Conservation (phyloP, 1,140 invertebrate genomes). For the Acyrthosiphon pisum region DNA sequence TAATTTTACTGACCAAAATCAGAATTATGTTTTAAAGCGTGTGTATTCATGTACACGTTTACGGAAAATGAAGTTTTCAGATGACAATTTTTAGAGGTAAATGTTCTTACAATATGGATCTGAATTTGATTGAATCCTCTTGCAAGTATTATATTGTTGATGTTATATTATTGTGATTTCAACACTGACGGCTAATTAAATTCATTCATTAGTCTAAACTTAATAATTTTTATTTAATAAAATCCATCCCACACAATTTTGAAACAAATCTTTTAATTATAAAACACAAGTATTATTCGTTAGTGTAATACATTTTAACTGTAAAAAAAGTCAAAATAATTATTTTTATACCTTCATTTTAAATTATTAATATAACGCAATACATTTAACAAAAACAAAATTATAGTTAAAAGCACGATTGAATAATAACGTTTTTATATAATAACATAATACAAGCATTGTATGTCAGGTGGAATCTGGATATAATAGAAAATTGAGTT, state of each 20-base stretch:
- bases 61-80: neutral
- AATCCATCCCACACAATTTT: neutral
- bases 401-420: neutral
- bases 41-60: neutral
- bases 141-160: neutral
- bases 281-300: neutral
- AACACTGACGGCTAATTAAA: neutral
- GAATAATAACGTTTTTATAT: neutral
- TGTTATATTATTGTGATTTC: neutral
- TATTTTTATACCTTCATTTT: neutral
- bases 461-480: neutral
- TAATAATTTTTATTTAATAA: slow-evolving; percentile 2
- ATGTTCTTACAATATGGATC: neutral
- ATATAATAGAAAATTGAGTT: neutral
- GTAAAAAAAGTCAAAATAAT: neutral
- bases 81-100: neutral
- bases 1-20: neutral
- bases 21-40: neutral
- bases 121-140: neutral
- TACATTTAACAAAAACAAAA: neutral
- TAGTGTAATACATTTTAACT: neutral
- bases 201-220: neutral
- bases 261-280: neutral
- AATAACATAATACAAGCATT: neutral
- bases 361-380: neutral